Conservation (phyloP, 1,140 invertebrate species). For the Papilio glaucus region DNA sequence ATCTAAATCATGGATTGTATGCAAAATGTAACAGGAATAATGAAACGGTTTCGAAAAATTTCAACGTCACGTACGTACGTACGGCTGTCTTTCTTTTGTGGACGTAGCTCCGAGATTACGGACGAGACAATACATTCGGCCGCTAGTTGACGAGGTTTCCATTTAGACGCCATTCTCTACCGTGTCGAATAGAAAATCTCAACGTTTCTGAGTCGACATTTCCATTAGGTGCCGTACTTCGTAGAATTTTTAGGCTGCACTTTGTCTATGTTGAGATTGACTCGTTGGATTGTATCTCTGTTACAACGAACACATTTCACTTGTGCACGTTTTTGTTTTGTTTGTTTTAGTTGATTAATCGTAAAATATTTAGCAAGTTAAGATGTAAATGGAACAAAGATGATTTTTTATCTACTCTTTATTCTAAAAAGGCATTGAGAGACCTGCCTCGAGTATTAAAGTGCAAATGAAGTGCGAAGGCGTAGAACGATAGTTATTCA, state of each 20-base stretch:
- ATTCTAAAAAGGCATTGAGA: too few species aligned
- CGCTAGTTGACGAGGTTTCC: conserved; percentile 14
- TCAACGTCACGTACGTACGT: conserved; percentile 22
- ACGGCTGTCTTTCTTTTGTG: conserved; percentile 7
- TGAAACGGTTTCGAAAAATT: conserved; percentile 9
- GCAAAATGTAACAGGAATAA: conserved; percentile 2
- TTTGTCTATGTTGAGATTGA: conserved; percentile 6
- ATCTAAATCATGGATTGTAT: not conserved
- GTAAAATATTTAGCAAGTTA: too few species aligned
- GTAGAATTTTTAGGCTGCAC: conserved; percentile 22
- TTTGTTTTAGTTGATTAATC: not conserved
- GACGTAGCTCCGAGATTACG: conserved; percentile 8
- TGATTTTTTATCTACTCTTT: too few species aligned
- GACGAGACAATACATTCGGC: conserved; percentile 13
- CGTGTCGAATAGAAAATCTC: conserved; percentile 28
- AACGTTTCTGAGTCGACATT: conserved; percentile 13
- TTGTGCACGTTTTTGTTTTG: not conserved
- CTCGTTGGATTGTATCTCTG: conserved; percentile 1
- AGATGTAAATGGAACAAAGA: too few species aligned
- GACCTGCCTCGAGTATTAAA: too few species aligned
- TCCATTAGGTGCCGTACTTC: conserved; percentile 13
- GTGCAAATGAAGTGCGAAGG: too few species aligned
- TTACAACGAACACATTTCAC: not conserved
- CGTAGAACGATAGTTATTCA: too few species aligned
- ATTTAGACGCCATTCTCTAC: conserved; percentile 8